Base-by-base conservation (phyloP, 2,113 vertebrate genomes). In the Sturnus vulgaris region DNA sequence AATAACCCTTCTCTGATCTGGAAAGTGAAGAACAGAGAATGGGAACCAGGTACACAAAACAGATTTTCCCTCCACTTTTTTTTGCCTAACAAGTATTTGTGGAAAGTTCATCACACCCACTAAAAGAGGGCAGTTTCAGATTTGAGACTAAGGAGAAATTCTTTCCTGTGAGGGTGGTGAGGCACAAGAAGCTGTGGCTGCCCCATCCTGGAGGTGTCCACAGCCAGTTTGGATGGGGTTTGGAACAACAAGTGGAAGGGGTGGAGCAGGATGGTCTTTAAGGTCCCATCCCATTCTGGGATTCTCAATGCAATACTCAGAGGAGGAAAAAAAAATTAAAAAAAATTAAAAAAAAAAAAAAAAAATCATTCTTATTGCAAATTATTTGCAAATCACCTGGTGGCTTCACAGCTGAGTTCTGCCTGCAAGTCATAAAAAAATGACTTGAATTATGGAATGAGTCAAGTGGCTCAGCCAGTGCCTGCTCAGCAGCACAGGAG, bases 151-250 rank as follows among this genome's bases (percentile, higher is more conserved):
- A 11, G 42, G 18, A 27, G 31, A 27, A 80, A 57, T 57, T 18
- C 2, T 23, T 33, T 2, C 5, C 50, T 33, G 14, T 17, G 31
- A 53, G 33, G 33, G 33, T 33, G 27, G 2, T 2, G 14, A 56
- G 42, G 31, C 42, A 57, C 17, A n/a, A 20, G 17, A 1, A 56
- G 12, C 22, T 63, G 49, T 10, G 49, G n/a, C 49, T 75, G 70
- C 4, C 8, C 50, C 42, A 56, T 9, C 60, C 42, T 80, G 35
- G 30, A 2, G 57, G 4, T 10, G 31, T 1, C 33, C 86, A 37
- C 33, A 23, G 65, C 9, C n/a, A 56, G 25, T 15, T 0, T 63
- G 56, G 40, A 31, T 1, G 0, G 11, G 24, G 5, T 7, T 63
- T 27, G 42, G 66, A 37, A 46, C 30, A 22, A 2, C 3, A 10